These are phyloP conservation scores for Minunthozetes semirufus DNA, from an alignment of 2,888 invertebrate genomes.

Conservation along the genomic window DNA sequence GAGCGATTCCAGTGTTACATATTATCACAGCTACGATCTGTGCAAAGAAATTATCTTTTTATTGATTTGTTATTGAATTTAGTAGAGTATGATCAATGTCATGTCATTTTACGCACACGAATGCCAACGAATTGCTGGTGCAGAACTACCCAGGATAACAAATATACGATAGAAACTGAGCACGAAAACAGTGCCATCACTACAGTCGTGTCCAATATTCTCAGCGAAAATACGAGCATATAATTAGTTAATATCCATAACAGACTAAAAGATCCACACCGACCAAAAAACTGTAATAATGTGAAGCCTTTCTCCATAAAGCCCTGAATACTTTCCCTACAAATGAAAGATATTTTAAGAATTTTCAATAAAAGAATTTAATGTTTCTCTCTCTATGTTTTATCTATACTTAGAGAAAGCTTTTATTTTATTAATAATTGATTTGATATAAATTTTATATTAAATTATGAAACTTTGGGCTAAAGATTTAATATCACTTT, in stretches of 20 bases:
- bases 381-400: no score
- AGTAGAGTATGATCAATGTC: no score
- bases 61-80: not conserved
- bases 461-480: no score
- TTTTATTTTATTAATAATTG: no score
- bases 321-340: conserved; percentile 71
- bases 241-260: conserved; percentile 87
- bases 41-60: not conserved
- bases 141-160: conserved; percentile 89
- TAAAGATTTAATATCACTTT: no score
- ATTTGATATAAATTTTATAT: no score
- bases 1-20: conserved; percentile 85
- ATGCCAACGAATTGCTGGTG: conserved; percentile 95
- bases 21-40: conserved; percentile 91
- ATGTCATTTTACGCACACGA: conserved; percentile 57
- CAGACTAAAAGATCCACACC: conserved; percentile 77
- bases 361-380: no score
- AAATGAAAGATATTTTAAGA: not conserved
- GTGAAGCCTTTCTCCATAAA: conserved; percentile 86
- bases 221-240: conserved; percentile 78
- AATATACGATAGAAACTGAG: conserved; percentile 83
- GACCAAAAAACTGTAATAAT: conserved; percentile 66
- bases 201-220: conserved; percentile 79
- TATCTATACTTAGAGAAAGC: no score
- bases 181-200: conserved; percentile 87